These are phyloP conservation scores for Pseudolaguvia tuberculata DNA, from an alignment of 2,113 vertebrate species.

Conservation along the genomic window DNA sequence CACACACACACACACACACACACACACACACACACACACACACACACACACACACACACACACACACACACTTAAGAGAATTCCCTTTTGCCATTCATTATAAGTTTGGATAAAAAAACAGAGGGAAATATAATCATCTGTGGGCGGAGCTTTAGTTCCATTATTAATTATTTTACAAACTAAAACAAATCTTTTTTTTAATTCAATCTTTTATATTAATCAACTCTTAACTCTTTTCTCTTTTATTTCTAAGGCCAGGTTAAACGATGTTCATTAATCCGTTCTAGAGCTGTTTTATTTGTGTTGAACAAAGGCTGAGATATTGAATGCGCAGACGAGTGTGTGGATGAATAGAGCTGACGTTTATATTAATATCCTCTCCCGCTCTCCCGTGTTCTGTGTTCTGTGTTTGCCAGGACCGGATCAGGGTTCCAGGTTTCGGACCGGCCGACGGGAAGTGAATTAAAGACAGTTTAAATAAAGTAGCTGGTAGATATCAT, in stretches of 20 bases:
- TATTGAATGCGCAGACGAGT: slow-evolving; percentile 28
- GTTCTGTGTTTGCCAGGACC: background rate
- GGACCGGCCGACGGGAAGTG: background rate
- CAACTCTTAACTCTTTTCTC: no score
- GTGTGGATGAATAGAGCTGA: background rate
- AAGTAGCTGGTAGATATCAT: background rate
- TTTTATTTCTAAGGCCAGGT: background rate
- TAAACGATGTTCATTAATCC: slow-evolving; percentile 7
- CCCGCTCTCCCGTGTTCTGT: no score
- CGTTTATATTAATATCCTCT: slow-evolving; percentile 30
- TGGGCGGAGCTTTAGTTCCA: slow-evolving; percentile 17
- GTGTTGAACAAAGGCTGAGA: slow-evolving; percentile 12
- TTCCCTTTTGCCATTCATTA: slow-evolving; percentile 35
- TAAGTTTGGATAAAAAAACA: slow-evolving; percentile 27
- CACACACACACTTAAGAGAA: background rate
- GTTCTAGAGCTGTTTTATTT: background rate
- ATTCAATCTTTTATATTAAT: background rate
- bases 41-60: slow-evolving; percentile 7
- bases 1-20: no score
- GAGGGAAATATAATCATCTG: slow-evolving; percentile 22
- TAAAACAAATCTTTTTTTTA: background rate
- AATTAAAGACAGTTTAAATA: slow-evolving; percentile 6
- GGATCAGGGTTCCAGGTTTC: background rate
- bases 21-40: background rate
- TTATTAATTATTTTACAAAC: slow-evolving; percentile 41